Percentiles rank a stretch among this genome's conserved stretches.
Evolutionary conservation across 2,113 vertebrate genomes (phyloP).

Genomic region (Carassius gibelio): DNA sequence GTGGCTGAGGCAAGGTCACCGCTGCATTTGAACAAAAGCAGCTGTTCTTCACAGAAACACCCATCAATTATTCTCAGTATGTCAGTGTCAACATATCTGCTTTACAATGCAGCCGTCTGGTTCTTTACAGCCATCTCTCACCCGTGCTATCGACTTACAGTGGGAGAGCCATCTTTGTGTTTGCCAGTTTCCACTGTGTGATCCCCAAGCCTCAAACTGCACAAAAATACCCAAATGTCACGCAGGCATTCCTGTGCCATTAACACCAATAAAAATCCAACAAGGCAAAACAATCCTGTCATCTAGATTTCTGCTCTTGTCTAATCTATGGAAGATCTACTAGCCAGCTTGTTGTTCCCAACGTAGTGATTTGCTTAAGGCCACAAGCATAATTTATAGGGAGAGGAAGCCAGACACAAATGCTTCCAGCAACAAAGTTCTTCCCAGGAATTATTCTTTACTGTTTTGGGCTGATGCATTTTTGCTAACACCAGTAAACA

Average conservation of each 20-base stretch:
- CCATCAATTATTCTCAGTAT: conserved; percentile 74
- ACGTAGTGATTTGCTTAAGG: conserved; percentile 61
- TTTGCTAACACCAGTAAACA: conserved; percentile 78
- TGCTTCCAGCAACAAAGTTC: conserved; percentile 63
- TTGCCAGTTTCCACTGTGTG: not conserved
- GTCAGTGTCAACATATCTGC: conserved; percentile 54
- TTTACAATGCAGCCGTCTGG: conserved; percentile 44
- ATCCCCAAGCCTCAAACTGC: not conserved
- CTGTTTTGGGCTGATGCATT: conserved; percentile 70
- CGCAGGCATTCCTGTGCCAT: not conserved
- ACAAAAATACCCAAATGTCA: conserved; percentile 12
- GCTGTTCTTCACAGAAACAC: conserved; percentile 75
- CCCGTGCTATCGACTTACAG: conserved; percentile 42
- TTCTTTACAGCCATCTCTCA: conserved; percentile 10
- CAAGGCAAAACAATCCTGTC: conserved; percentile 28
- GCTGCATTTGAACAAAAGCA: conserved; percentile 74
- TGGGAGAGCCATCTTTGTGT: conserved; percentile 4
- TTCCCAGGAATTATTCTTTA: conserved; percentile 71
- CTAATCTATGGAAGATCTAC: conserved; percentile 46
- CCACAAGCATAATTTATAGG: conserved; percentile 67
- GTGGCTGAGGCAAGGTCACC: conserved; percentile 76
- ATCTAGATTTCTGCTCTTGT: conserved; percentile 33
- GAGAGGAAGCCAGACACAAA: conserved; percentile 61
- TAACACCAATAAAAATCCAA: conserved; percentile 41
- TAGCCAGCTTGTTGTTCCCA: conserved; percentile 51